Percentiles rank a stretch among this genome's conserved stretches.
Conservation (phyloP, 2,888 invertebrate species). For the Operophtera brumata region DNA sequence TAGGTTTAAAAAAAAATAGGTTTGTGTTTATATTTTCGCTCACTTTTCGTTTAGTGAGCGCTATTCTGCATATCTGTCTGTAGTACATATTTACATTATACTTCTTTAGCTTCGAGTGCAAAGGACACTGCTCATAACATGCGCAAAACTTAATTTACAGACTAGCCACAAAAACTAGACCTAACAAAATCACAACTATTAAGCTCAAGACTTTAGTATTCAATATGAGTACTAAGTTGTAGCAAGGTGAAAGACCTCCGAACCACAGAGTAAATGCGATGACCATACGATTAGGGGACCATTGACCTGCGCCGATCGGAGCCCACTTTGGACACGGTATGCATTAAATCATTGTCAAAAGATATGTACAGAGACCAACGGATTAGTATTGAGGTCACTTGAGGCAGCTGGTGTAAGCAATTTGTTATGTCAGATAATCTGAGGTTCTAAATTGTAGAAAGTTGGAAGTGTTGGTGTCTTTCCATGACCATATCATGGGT, state of each 20-base stretch:
- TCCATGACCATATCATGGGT: no score
- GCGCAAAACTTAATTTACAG: no score
- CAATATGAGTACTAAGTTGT: slow-evolving; percentile 26
- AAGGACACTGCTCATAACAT: no score
- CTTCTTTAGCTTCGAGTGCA: no score
- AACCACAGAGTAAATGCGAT: slow-evolving; percentile 35
- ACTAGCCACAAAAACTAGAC: no score
- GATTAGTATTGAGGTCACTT: slow-evolving; percentile 14
- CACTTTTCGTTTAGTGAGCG: no score
- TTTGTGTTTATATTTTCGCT: no score
- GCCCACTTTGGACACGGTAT: slow-evolving; percentile 35
- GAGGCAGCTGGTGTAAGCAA: slow-evolving; percentile 4
- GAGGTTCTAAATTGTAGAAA: background rate
- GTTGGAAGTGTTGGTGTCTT: no score
- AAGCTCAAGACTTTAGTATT: slow-evolving; percentile 34
- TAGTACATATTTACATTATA: no score
- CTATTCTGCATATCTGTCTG: no score
- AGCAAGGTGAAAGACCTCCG: slow-evolving; percentile 46
- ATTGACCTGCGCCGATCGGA: slow-evolving; percentile 53
- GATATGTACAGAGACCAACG: slow-evolving; percentile 11
- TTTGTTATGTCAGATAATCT: slow-evolving; percentile 6
- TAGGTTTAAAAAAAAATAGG: no score
- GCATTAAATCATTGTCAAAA: slow-evolving; percentile 31
- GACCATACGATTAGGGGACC: slow-evolving; percentile 66
- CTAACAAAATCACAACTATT: slow-evolving; percentile 9